Percentiles rank a stretch among this genome's conserved stretches.
Conservation (phyloP, 2,113 vertebrate genomes). For the Hiodon tergisus region DNA sequence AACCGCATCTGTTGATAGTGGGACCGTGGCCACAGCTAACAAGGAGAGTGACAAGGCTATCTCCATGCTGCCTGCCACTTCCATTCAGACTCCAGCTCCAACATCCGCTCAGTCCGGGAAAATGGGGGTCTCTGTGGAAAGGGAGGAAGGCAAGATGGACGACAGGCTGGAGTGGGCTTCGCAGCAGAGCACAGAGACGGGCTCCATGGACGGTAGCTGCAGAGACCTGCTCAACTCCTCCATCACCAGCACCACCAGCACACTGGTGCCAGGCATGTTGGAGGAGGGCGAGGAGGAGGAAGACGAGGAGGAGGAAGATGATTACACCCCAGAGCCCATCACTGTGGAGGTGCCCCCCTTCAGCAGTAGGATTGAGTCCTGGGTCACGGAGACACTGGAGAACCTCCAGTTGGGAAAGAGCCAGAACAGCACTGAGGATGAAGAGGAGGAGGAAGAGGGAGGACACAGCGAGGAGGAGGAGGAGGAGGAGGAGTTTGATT, state of each 20-base stretch:
- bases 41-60: constrained; percentile 31
- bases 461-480: constrained; percentile 65
- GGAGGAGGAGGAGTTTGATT: constrained; percentile 74
- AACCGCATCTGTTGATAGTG: constrained; percentile 46
- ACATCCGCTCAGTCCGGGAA: constrained; percentile 49
- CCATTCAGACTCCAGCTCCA: constrained; percentile 32
- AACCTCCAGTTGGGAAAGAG: constrained; percentile 88
- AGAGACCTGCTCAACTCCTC: constrained; percentile 86
- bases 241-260: constrained; percentile 95
- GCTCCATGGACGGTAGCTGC: constrained; percentile 91
- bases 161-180: constrained; percentile 93
- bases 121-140: constrained; percentile 47
- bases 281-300: constrained; percentile 86
- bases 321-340: constrained; percentile 83
- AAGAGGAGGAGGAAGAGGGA: constrained; percentile 66
- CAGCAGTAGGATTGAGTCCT: constrained; percentile 90
- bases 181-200: constrained; percentile 93
- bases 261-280: constrained; percentile 92
- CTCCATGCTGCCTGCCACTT: constrained; percentile 35
- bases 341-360: constrained; percentile 86
- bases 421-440: constrained; percentile 79
- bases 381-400: constrained; percentile 95
- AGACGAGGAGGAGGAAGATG: constrained; percentile 71
- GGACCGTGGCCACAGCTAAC: constrained; percentile 39
- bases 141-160: constrained; percentile 78